A percentile compares a stretch with the other conserved stretches of the same genome.
Evolutionary conservation across 2,888 invertebrate species (phyloP).

Genomic region (Endomychus coccineus): DNA sequence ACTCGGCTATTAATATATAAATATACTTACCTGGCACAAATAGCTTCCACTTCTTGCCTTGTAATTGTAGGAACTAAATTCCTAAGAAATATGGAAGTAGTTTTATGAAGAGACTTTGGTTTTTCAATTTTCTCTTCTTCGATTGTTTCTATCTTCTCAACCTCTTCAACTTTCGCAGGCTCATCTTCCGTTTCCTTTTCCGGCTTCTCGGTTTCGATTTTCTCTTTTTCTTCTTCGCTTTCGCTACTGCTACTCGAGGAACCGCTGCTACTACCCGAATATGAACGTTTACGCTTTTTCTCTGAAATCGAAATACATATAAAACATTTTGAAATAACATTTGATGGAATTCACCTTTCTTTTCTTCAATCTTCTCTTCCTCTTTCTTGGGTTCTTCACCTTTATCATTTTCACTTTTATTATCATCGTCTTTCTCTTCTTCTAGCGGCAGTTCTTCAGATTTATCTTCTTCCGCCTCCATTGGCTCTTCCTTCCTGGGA

Average conservation of each 20-base stretch:
- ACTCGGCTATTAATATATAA: too few species aligned
- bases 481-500: too few species aligned
- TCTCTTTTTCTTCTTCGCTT: constrained; percentile 40
- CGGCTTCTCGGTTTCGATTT: constrained; percentile 32
- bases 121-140: constrained; percentile 46
- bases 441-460: neutral
- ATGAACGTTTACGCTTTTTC: constrained; percentile 43
- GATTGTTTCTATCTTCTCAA: constrained; percentile 43
- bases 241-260: constrained; percentile 47
- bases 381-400: constrained; percentile 17
- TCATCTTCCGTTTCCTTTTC: constrained; percentile 34
- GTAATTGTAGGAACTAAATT: constrained; percentile 95
- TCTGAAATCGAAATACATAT: too few species aligned
- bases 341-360: constrained; percentile 21
- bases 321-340: too few species aligned
- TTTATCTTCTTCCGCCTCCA: neutral
- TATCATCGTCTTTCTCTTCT: constrained; percentile 16
- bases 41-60: constrained; percentile 91
- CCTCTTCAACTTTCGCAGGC: constrained; percentile 41
- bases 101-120: constrained; percentile 80
- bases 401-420: constrained; percentile 17
- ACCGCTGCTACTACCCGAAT: constrained; percentile 48
- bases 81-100: constrained; percentile 92
- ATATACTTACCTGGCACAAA: constrained; percentile 43
- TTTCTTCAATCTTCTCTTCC: constrained; percentile 19